Evolutionary conservation across 1,140 invertebrate species (phyloP).

Genomic region (Vanessa tameamea): DNA sequence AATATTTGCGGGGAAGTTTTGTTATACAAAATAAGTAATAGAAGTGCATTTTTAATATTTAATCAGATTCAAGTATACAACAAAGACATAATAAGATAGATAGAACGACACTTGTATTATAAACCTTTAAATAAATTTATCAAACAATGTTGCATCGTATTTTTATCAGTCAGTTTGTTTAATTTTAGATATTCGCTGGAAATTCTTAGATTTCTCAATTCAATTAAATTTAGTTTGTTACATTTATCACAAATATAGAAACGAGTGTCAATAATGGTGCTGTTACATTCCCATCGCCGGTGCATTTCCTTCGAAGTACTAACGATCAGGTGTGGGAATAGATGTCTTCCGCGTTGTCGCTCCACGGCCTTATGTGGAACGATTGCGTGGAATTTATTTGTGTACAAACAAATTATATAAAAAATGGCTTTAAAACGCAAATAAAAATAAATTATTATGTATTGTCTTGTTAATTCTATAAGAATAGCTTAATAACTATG

Average conservation of each 20-base stretch:
- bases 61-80: too few relatives aligned
- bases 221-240: not conserved
- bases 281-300: slow-evolving; percentile 49
- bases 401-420: not conserved
- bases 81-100: too few relatives aligned
- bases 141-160: too few relatives aligned
- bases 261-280: slow-evolving; percentile 49
- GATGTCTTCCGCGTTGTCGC: slow-evolving; percentile 44
- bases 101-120: too few relatives aligned
- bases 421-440: not conserved
- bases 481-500: too few relatives aligned
- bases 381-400: slow-evolving; percentile 13
- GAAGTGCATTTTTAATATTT: too few relatives aligned
- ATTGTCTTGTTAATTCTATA: too few relatives aligned
- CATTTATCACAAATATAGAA: slow-evolving; percentile 25
- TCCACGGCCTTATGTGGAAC: slow-evolving; percentile 28
- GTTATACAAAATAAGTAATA: too few relatives aligned
- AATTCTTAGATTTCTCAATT: not conserved
- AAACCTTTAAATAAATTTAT: too few relatives aligned
- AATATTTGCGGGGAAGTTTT: too few relatives aligned
- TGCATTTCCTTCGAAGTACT: slow-evolving; percentile 56
- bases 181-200: not conserved
- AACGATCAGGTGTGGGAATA: slow-evolving; percentile 62
- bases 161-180: too few relatives aligned
- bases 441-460: not conserved